phyloP scores from a whole-genome alignment of 2,888 invertebrate genomes.

The Leptinotarsa peninsularis region DNA sequence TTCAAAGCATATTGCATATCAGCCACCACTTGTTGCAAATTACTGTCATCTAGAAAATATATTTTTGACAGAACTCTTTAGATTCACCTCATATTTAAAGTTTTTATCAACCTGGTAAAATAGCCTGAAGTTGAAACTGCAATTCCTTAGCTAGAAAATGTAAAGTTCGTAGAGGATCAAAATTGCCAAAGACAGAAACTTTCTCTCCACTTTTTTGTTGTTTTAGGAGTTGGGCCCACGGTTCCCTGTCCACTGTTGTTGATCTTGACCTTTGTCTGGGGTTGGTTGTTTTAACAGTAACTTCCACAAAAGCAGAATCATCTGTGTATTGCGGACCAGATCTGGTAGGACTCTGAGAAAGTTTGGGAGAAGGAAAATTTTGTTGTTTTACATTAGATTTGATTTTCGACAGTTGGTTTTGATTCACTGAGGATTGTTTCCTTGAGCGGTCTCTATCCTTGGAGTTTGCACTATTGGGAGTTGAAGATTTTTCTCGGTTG shows the following conservation, averaged over 20 bases:
- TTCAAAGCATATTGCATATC: slow-evolving; percentile 63
- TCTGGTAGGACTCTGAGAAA: slow-evolving; percentile 27
- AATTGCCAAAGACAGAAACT: slow-evolving; percentile 59
- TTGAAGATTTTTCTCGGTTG: slow-evolving; percentile 42
- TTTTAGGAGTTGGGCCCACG: slow-evolving; percentile 58
- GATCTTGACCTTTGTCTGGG: slow-evolving; percentile 52
- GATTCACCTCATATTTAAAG: not conserved
- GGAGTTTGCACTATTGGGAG: slow-evolving; percentile 15
- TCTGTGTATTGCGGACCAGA: slow-evolving; percentile 39
- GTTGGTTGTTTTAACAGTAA: slow-evolving; percentile 52
- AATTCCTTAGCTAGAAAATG: slow-evolving; percentile 64
- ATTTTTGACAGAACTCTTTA: too few relatives aligned
- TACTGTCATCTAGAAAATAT: slow-evolving; percentile 56
- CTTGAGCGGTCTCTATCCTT: slow-evolving; percentile 39
- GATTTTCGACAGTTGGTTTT: slow-evolving; percentile 41
- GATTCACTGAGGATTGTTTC: slow-evolving; percentile 38
- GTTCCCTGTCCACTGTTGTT: slow-evolving; percentile 49
- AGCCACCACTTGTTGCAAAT: slow-evolving; percentile 59
- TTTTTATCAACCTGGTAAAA: slow-evolving; percentile 54
- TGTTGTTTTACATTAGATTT: slow-evolving; percentile 44
- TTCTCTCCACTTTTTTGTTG: slow-evolving; percentile 53
- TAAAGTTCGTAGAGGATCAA: slow-evolving; percentile 63
- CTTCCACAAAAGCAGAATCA: slow-evolving; percentile 53
- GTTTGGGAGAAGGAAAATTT: slow-evolving; percentile 41
- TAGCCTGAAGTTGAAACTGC: slow-evolving; percentile 56